These are phyloP conservation scores for Tarsius wallacei DNA, from an alignment of 2,797 vertebrate genomes.

Conservation along the genomic window DNA sequence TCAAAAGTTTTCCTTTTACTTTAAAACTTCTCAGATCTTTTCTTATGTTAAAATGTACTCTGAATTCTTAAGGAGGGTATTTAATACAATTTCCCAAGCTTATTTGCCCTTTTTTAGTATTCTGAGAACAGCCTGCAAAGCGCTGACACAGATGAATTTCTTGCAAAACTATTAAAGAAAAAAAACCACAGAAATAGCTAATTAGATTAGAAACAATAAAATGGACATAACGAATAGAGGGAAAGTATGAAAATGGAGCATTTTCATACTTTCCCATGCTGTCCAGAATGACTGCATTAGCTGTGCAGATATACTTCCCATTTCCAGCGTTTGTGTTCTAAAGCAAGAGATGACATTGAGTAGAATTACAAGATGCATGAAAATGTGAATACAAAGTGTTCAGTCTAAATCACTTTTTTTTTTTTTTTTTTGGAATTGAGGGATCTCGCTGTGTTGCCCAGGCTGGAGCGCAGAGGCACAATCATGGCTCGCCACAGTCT, in stretches of 20 bases:
- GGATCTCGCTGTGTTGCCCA: too few relatives aligned
- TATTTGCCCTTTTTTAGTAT: constrained; percentile 64
- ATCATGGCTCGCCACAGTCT: too few relatives aligned
- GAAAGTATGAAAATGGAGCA: neutral
- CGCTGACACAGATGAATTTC: constrained; percentile 49
- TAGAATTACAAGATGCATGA: neutral
- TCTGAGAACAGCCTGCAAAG: constrained; percentile 51
- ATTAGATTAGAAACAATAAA: constrained; percentile 48
- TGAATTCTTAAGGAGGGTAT: constrained; percentile 59
- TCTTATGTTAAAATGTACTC: constrained; percentile 85
- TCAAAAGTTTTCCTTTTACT: constrained; percentile 68
- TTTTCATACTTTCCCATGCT: neutral
- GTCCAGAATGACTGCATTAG: neutral
- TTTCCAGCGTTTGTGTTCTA: neutral
- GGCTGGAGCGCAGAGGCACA: too few relatives aligned
- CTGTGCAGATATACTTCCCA: neutral
- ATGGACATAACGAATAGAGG: neutral
- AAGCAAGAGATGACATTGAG: neutral
- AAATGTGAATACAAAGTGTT: constrained; percentile 24
- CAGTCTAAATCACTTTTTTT: neutral
- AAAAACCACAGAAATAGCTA: neutral
- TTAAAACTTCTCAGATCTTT: constrained; percentile 74
- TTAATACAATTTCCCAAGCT: constrained; percentile 75
- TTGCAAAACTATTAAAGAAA: constrained; percentile 46
- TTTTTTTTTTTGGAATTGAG: too few relatives aligned